Conservation (phyloP, 2,113 vertebrate genomes). For the Pelecanoides urinatrix region DNA sequence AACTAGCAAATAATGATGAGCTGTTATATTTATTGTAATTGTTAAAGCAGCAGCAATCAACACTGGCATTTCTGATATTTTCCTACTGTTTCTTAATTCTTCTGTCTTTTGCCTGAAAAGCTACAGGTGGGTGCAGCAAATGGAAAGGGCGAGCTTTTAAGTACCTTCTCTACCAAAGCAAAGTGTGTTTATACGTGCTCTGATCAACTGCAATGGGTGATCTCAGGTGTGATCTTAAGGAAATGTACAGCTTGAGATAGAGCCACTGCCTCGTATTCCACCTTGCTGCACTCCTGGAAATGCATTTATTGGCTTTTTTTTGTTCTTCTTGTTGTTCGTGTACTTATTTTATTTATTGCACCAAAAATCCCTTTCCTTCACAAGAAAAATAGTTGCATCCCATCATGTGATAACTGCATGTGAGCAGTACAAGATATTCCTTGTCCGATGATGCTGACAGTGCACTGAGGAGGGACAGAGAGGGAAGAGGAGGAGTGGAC, state of each 20-base stretch:
- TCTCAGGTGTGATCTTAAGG: background rate
- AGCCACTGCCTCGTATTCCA: background rate
- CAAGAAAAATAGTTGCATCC: background rate
- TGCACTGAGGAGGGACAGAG: background rate
- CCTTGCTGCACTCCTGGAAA: background rate
- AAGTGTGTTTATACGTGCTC: accelerated
- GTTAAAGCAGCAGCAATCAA: background rate
- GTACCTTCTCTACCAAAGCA: background rate
- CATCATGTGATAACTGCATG: background rate
- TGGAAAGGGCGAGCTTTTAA: background rate
- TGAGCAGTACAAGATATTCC: background rate
- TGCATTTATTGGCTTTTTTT: background rate
- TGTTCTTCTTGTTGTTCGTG: background rate
- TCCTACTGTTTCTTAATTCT: background rate
- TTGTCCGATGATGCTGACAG: background rate
- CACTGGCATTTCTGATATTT: background rate
- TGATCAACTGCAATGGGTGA: background rate
- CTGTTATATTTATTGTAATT: background rate
- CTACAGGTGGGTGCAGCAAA: background rate
- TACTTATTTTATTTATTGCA: background rate
- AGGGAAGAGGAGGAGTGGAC: background rate
- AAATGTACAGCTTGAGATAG: background rate
- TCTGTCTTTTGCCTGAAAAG: background rate
- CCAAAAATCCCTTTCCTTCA: background rate
- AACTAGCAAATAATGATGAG: background rate